phyloP scores from a whole-genome alignment of 2,888 invertebrate genomes.

The Germaria angustata region DNA sequence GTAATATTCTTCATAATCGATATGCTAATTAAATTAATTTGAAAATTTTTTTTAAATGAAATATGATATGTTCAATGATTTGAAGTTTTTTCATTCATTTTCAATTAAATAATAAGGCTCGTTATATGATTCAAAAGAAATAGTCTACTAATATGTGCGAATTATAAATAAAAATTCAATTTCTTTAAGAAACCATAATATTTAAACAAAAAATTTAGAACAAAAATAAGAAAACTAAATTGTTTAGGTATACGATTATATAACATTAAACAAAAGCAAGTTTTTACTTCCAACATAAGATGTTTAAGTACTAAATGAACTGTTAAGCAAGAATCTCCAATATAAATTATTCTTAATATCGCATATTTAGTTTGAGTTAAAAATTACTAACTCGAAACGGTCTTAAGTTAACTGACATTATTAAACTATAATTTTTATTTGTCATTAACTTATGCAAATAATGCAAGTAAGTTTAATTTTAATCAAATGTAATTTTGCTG shows the following conservation, averaged over 20 bases:
- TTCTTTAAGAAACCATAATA: neutral
- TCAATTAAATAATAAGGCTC: conserved; percentile 2
- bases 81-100: neutral
- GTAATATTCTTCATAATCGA: conserved; percentile 97
- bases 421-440: too few relatives aligned
- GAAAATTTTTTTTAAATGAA: conserved; percentile 50
- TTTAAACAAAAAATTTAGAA: conserved; percentile 25
- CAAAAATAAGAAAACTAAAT: conserved; percentile 21
- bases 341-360: too few relatives aligned
- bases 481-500: too few relatives aligned
- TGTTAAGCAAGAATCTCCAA: neutral
- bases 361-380: too few relatives aligned
- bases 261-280: conserved; percentile 59
- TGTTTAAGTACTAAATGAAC: neutral
- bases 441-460: too few relatives aligned
- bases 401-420: too few relatives aligned
- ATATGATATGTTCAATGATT: conserved; percentile 44
- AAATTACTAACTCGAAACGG: too few relatives aligned
- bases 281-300: conserved; percentile 6
- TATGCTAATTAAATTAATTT: conserved; percentile 83
- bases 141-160: neutral
- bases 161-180: neutral
- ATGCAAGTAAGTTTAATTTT: too few relatives aligned
- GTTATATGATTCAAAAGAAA: conserved; percentile 1
- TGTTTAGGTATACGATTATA: conserved; percentile 39